These are phyloP conservation scores for Enoplosus armatus DNA, from an alignment of 2,797 vertebrate genomes.

Conservation along the genomic window DNA sequence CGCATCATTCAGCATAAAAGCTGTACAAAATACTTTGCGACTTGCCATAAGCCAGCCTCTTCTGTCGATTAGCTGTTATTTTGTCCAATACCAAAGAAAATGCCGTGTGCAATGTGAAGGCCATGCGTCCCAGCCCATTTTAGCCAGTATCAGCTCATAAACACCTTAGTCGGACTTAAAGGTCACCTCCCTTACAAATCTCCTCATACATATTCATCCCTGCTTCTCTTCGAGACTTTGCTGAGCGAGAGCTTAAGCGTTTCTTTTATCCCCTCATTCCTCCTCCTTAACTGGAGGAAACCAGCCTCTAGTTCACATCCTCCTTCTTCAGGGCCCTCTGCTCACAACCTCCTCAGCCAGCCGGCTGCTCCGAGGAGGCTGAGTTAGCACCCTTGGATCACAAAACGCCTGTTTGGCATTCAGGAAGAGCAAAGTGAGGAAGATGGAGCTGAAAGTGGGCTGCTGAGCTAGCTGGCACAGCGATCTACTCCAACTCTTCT, in stretches of 20 bases:
- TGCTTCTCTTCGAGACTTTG: slow-evolving; percentile 45
- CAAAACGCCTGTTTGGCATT: slow-evolving; percentile 59
- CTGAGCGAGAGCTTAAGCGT: slow-evolving; percentile 58
- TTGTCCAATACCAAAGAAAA: slow-evolving; percentile 41
- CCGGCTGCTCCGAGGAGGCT: slow-evolving; percentile 37
- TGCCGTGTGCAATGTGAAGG: slow-evolving; percentile 30
- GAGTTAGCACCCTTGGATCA: slow-evolving; percentile 50
- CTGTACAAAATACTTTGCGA: background rate
- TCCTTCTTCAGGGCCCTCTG: slow-evolving; percentile 18
- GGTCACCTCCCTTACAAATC: slow-evolving; percentile 72
- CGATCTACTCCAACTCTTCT: slow-evolving; percentile 44
- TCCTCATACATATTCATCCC: slow-evolving; percentile 73
- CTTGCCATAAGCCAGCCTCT: slow-evolving; percentile 8
- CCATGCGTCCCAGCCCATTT: slow-evolving; percentile 37
- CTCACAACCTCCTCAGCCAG: slow-evolving; percentile 41
- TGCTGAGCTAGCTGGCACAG: slow-evolving; percentile 52
- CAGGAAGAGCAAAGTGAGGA: slow-evolving; percentile 43
- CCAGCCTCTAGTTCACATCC: slow-evolving; percentile 40
- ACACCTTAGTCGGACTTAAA: slow-evolving; percentile 70
- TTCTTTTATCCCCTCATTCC: slow-evolving; percentile 63
- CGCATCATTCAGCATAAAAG: background rate
- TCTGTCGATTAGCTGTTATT: slow-evolving; percentile 17
- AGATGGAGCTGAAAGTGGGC: slow-evolving; percentile 35
- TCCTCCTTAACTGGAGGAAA: slow-evolving; percentile 56
- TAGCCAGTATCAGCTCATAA: slow-evolving; percentile 62